Percentiles rank a stretch among this genome's conserved stretches.
Conservation (phyloP, 2,113 vertebrate genomes). For the Pungitius pungitius region DNA sequence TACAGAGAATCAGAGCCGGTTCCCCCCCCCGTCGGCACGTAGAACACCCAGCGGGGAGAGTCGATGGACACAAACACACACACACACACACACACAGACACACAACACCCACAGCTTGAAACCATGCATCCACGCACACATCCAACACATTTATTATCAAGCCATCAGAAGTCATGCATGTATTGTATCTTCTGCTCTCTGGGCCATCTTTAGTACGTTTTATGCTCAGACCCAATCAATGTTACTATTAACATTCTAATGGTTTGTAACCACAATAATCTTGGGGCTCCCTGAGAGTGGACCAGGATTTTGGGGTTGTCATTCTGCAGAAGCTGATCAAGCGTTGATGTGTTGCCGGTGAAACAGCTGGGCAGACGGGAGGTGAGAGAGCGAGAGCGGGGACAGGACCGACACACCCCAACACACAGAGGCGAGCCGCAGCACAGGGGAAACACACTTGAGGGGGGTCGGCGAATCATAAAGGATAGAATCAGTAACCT, state of each 20-base stretch:
- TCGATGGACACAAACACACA: too few species aligned
- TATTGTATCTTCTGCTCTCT: neutral
- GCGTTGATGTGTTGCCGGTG: neutral
- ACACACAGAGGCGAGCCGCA: neutral
- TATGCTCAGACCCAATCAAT: neutral
- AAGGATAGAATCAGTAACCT: neutral
- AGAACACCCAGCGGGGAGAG: slow-evolving; percentile 16
- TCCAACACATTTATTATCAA: neutral
- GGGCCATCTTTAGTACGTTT: neutral
- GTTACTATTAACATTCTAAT: neutral
- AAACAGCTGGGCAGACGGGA: neutral
- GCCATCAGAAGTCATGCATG: neutral
- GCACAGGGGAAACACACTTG: neutral
- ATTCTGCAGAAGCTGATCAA: neutral
- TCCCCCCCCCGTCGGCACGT: slow-evolving; percentile 10
- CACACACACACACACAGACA: neutral
- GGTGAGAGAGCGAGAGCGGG: neutral
- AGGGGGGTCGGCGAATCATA: neutral
- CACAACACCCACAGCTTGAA: neutral
- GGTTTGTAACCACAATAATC: neutral
- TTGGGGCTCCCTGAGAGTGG: too few species aligned
- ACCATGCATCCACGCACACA: neutral
- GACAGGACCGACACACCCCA: neutral
- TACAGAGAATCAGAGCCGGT: slow-evolving; percentile 31
- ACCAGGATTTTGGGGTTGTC: too few species aligned